Percentiles rank a stretch among this genome's conserved stretches.
Evolutionary conservation across 2,888 invertebrate species (phyloP).

Genomic region (Hirtodrosophila histrioides): DNA sequence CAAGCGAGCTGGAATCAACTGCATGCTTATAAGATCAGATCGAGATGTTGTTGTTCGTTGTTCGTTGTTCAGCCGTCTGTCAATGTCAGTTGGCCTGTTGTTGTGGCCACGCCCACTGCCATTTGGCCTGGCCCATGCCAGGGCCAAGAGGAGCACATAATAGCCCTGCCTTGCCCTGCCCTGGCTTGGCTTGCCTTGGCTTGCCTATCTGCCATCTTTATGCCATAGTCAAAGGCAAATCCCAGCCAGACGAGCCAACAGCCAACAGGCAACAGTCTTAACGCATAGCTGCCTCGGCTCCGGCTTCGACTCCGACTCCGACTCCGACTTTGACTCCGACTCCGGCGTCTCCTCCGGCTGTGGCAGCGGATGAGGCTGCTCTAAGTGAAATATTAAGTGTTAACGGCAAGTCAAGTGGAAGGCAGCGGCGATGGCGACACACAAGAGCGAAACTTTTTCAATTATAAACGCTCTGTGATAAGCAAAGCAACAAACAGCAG

Average conservation of each 20-base stretch:
- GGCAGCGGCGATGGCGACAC: slow-evolving; percentile 38
- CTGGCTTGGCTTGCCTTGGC: background rate
- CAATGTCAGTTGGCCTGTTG: background rate
- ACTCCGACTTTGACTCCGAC: too few species aligned
- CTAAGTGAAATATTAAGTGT: slow-evolving; percentile 64
- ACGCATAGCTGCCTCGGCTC: slow-evolving; percentile 2
- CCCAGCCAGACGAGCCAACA: background rate
- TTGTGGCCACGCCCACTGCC: background rate
- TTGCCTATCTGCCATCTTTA: slow-evolving; percentile 19
- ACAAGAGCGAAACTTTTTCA: slow-evolving; percentile 68
- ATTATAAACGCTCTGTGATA: slow-evolving; percentile 65
- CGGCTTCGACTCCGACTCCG: background rate
- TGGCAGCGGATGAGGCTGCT: slow-evolving; percentile 13
- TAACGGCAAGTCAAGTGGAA: slow-evolving; percentile 56
- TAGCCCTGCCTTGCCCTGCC: background rate
- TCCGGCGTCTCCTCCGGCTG: background rate
- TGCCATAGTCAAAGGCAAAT: slow-evolving; percentile 21
- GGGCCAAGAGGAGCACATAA: background rate
- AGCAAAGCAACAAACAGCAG: slow-evolving; percentile 36
- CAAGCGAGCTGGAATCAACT: background rate
- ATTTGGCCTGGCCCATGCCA: background rate
- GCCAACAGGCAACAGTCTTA: slow-evolving; percentile 22
- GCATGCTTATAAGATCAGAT: slow-evolving; percentile 16
- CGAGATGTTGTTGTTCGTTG: slow-evolving; percentile 4
- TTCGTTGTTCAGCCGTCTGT: slow-evolving; percentile 5